Evolutionary conservation across 2,888 invertebrate genomes (phyloP), one percentile per base, ranked within the genome.

Genomic region (Apodemia zela): DNA sequence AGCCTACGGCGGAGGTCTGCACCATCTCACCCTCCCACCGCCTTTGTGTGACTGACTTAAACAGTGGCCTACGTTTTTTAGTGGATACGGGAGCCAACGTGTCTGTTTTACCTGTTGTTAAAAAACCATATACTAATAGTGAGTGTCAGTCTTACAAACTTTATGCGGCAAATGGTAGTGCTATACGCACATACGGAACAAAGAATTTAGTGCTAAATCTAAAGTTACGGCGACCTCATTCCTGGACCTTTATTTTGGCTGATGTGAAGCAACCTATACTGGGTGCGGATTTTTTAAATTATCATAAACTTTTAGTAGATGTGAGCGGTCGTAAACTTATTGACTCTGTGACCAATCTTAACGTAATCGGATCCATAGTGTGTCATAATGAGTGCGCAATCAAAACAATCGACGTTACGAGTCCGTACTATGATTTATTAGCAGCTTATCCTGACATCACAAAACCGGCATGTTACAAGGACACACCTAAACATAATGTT

Each of bases 111-210:
- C 66, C 68, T 15, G 61, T 38, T 1, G 29, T 17, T 0, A 59
- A 63, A 63, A 61, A 61, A 62, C 49, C 15, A 10, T 33, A 15
- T 29, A 6, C 2, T 29, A 17, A n/a, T 17, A 4, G 13, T 18
- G 29, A 63, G 35, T 62, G 54, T n/a, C n/a, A 11, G 11, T 33
- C 65, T 21, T 67, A 67, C 61, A 68, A 68, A 64, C 63, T 75
- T 1, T 70, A 66, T 59, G 72, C 73, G 1, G 72, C 73, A 10
- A 76, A 74, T 47, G 65, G 65, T 10, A 70, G 68, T 25, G 13
- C 58, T 42, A 66, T 63, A 25, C 15, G 51, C 11, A 66, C 63
- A 5, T 65, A 59, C 18, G 65, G 65, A 18, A 49, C 49, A 3
- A 67, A 64, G 51, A 42, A 18, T 18, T 57, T 67, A 47, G 62